A percentile compares a stretch with the other conserved stretches of the same genome.
These are phyloP conservation scores for Bradynema listronoti DNA, from an alignment of 1,140 invertebrate genomes.

Conservation along the genomic window DNA sequence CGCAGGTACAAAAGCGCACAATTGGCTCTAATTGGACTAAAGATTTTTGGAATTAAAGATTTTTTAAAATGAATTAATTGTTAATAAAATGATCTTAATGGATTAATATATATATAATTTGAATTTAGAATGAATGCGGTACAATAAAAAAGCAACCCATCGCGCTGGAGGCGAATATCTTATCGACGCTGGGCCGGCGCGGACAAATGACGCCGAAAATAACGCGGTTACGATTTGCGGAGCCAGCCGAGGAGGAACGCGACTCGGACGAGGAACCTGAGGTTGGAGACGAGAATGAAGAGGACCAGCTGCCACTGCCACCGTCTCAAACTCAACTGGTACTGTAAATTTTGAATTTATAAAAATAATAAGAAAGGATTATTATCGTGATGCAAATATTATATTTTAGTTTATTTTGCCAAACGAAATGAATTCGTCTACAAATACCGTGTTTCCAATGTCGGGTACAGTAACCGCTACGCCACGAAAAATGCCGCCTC, in stretches of 20 bases:
- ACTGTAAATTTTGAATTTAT: no score
- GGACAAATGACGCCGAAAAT: constrained; percentile 15
- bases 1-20: constrained; percentile 22
- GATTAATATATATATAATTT: no score
- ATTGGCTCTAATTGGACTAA: constrained; percentile 11
- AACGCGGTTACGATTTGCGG: not conserved
- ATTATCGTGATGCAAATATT: no score
- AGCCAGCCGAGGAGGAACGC: no score
- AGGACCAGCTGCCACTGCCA: constrained; percentile 52
- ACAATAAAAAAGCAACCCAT: constrained; percentile 35
- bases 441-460: not conserved
- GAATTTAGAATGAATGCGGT: constrained; percentile 43
- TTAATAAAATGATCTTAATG: constrained; percentile 13
- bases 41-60: constrained; percentile 1
- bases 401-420: no score
- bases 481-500: constrained; percentile 25
- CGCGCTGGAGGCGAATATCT: not conserved
- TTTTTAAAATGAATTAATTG: not conserved
- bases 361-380: no score
- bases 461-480: not conserved
- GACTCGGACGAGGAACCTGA: no score
- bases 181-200: not conserved
- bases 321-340: constrained; percentile 14
- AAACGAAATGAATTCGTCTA: not conserved
- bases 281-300: constrained; percentile 50